Conservation (phyloP, 1,140 invertebrate species). For the Microvelia longipes region DNA sequence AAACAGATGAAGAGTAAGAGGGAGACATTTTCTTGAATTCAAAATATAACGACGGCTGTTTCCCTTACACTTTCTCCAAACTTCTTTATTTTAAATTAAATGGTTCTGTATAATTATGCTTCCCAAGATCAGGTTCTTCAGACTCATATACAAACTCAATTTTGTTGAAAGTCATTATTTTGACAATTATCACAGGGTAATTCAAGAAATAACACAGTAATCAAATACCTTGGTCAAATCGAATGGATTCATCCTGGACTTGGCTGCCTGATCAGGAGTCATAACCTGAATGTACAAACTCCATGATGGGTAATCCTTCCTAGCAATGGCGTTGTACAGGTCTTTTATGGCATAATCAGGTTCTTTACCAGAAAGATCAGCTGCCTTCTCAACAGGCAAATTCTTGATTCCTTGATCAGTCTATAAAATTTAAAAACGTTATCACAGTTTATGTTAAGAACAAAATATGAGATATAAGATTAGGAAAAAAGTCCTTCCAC, state of each 20-base stretch:
- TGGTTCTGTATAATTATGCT: neutral
- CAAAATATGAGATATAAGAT: too few species aligned
- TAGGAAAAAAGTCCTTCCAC: neutral
- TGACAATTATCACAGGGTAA: too few species aligned
- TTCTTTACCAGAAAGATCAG: constrained; percentile 51
- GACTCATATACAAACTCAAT: too few species aligned
- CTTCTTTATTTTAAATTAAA: neutral
- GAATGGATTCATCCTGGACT: constrained; percentile 69
- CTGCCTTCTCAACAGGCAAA: constrained; percentile 54
- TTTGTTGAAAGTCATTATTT: too few species aligned
- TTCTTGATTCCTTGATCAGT: constrained; percentile 83
- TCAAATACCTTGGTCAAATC: constrained; percentile 71
- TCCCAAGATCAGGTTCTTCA: neutral
- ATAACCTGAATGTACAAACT: constrained; percentile 62
- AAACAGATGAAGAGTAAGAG: too few species aligned
- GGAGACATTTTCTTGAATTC: too few species aligned
- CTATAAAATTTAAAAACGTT: too few species aligned
- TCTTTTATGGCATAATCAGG: constrained; percentile 81
- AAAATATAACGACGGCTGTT: too few species aligned
- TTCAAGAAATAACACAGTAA: too few species aligned
- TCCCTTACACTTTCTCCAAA: neutral
- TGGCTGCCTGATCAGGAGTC: constrained; percentile 55
- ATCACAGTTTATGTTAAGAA: too few species aligned
- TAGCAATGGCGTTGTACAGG: constrained; percentile 76
- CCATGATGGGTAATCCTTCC: constrained; percentile 67